A percentile compares a stretch with the other conserved stretches of the same genome.
phyloP scores from a whole-genome alignment of 2,888 invertebrate genomes.

The Cremastinae sp. region DNA sequence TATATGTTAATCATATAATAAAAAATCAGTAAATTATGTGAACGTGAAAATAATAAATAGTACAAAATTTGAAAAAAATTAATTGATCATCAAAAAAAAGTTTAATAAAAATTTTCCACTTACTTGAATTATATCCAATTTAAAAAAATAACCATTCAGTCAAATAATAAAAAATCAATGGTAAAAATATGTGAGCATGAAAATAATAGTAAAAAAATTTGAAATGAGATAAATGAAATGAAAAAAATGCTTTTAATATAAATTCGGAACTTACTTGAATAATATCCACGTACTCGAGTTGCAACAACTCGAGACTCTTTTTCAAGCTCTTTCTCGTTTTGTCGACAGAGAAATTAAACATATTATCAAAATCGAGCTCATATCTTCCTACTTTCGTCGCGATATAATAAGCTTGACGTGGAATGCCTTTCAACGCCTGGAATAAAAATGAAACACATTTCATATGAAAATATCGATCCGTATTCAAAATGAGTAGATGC shows the following conservation, averaged over 20 bases:
- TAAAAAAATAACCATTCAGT: too few relatives aligned
- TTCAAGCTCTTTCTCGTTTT: constrained; percentile 89
- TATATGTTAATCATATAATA: neutral
- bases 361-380: constrained; percentile 84
- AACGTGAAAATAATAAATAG: too few relatives aligned
- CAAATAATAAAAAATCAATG: constrained; percentile 15
- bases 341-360: constrained; percentile 93
- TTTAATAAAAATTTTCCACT: too few relatives aligned
- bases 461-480: neutral
- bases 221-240: too few relatives aligned
- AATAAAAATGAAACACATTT: constrained; percentile 11
- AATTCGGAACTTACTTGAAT: constrained; percentile 86
- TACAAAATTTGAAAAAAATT: too few relatives aligned
- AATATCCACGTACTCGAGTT: constrained; percentile 92
- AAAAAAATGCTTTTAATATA: neutral
- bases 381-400: constrained; percentile 97
- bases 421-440: constrained; percentile 89
- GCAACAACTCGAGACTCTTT: constrained; percentile 86
- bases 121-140: too few relatives aligned
- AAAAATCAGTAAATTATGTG: too few relatives aligned
- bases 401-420: constrained; percentile 91
- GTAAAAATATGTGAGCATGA: neutral
- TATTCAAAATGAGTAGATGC: too few relatives aligned
- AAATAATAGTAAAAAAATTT: too few relatives aligned
- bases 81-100: too few relatives aligned